These are phyloP conservation scores for Chrysocyon brachyurus DNA, from an alignment of 2,797 vertebrate genomes.

Conservation along the genomic window DNA sequence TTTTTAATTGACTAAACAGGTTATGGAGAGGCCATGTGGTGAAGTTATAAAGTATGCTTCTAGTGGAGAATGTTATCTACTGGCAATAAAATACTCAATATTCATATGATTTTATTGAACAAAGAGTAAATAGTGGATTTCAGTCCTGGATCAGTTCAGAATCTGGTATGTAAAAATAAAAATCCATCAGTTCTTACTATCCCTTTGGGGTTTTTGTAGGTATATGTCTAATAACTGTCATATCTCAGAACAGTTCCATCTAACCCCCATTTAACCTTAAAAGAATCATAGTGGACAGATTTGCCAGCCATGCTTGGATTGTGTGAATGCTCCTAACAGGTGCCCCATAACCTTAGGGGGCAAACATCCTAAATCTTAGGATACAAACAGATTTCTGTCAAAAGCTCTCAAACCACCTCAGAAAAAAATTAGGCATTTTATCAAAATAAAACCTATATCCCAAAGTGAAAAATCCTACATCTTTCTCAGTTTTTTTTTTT, in stretches of 20 bases:
- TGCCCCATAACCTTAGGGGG: not conserved
- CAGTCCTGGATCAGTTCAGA: not conserved
- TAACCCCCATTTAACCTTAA: not conserved
- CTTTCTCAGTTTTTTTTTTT: not conserved
- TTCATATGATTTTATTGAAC: not conserved
- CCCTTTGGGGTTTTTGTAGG: not conserved
- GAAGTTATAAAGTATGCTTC: not conserved
- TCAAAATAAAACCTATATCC: not conserved
- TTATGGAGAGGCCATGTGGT: not conserved
- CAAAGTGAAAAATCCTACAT: not conserved
- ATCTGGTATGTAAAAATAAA: slow-evolving; percentile 41
- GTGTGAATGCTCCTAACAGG: not conserved
- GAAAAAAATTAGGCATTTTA: not conserved
- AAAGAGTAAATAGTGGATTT: not conserved
- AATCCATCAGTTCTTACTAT: not conserved
- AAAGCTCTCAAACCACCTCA: not conserved
- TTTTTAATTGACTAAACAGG: not conserved
- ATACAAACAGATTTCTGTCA: not conserved
- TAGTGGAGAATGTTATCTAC: not conserved
- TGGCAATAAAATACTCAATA: slow-evolving; percentile 6
- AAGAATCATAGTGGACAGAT: not conserved
- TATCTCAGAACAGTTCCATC: not conserved
- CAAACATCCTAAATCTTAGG: not conserved
- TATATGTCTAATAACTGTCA: slow-evolving; percentile 45
- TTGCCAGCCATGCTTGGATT: not conserved